These are phyloP conservation scores for Silurus aristotelis DNA, from an alignment of 2,797 vertebrate genomes.

Conservation along the genomic window DNA sequence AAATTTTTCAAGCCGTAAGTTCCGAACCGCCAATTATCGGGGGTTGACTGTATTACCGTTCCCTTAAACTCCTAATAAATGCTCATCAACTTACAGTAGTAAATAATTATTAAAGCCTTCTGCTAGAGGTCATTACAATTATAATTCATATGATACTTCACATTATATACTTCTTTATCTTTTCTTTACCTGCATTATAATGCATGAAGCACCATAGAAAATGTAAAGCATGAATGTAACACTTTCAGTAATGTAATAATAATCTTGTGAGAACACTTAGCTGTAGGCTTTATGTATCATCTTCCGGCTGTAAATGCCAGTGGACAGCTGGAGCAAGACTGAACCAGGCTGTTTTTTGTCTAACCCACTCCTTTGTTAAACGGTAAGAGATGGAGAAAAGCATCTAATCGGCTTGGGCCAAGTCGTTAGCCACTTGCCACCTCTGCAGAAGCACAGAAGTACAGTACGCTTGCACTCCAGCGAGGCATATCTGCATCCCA, in stretches of 20 bases:
- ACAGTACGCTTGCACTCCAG: slow-evolving; percentile 42
- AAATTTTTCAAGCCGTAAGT: no score
- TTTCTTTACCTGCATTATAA: not conserved
- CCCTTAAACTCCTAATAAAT: no score
- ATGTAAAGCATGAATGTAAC: slow-evolving; percentile 70
- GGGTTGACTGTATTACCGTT: no score
- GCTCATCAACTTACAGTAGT: no score
- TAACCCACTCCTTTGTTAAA: slow-evolving; percentile 52
- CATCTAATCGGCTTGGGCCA: slow-evolving; percentile 44
- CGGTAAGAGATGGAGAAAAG: slow-evolving; percentile 48
- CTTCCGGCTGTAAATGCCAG: slow-evolving; percentile 20
- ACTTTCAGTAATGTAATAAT: slow-evolving; percentile 69
- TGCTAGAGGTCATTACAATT: not conserved
- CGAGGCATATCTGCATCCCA: slow-evolving; percentile 55
- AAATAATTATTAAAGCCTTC: no score
- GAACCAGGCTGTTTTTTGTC: slow-evolving; percentile 60
- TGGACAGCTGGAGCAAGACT: slow-evolving; percentile 54
- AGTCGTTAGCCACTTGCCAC: not conserved
- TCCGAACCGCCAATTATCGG: no score
- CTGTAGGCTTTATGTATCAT: slow-evolving; percentile 16
- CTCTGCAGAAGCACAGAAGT: slow-evolving; percentile 6
- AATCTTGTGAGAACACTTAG: slow-evolving; percentile 60
- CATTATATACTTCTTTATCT: not conserved
- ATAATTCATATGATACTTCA: no score
- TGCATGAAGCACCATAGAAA: not conserved